Evolutionary conservation across 2,113 vertebrate species (phyloP).

Genomic region (Oryctolagus cuniculus): DNA sequence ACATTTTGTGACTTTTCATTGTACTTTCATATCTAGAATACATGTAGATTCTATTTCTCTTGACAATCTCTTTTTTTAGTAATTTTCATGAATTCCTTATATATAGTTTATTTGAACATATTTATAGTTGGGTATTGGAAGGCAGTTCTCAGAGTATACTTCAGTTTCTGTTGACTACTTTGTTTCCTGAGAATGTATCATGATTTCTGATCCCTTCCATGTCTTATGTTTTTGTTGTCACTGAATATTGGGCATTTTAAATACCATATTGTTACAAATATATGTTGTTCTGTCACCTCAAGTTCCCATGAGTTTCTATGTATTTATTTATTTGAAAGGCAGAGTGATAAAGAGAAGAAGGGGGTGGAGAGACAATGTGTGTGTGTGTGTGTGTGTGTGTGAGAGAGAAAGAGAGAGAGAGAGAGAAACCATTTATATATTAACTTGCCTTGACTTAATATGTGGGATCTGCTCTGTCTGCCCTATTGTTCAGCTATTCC

Average conservation of each 20-base stretch:
- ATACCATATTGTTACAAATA: neutral
- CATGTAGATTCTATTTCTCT: neutral
- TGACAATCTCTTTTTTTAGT: neutral
- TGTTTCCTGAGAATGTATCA: neutral
- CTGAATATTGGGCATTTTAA: neutral
- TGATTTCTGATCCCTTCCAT: neutral
- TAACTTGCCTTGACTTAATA: neutral
- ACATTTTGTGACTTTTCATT: neutral
- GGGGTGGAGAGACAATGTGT: too few species aligned
- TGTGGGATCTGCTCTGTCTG: neutral
- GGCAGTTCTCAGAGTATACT: neutral
- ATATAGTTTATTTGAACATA: neutral
- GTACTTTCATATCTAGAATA: neutral
- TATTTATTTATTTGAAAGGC: neutral
- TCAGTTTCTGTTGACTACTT: neutral
- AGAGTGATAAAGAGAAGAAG: too few species aligned
- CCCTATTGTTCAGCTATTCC: neutral
- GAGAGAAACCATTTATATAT: neutral
- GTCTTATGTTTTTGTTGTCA: neutral
- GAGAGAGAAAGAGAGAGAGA: too few species aligned
- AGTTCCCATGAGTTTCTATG: neutral
- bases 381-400: too few species aligned
- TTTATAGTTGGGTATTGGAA: neutral
- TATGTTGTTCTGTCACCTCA: neutral
- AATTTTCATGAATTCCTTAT: constrained; percentile 7